Evolutionary conservation across 2,113 vertebrate genomes (phyloP), one percentile per base, ranked within the genome.

Genomic region (Cricetomys ansorgei): DNA sequence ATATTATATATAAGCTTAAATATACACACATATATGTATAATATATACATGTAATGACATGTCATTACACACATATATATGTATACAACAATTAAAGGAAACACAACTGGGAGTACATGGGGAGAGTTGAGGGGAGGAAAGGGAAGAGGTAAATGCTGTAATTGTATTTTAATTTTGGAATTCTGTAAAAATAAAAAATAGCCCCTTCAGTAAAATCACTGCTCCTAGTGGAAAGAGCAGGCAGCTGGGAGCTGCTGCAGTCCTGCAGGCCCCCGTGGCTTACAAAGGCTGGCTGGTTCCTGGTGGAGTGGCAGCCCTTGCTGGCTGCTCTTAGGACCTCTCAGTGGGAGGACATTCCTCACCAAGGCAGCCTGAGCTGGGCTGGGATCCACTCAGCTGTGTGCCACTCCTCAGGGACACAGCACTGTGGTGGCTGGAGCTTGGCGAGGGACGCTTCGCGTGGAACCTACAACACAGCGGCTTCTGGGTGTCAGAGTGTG

Each of bases 301-400:
- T 15, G 1, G 0, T 0, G 45, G 48, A 48, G 72, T 75, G 67
- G 43, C 34, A 72, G 77, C 13, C 7, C 55, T n/a, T 86, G 2
- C 73, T 59, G 94, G 95, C 43, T 13, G 73, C 94, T 89, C 59
- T 70, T 40, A 62, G 0, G 91, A 96, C 57, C 55, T 69, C 94
- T 59, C 96, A 85, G 95, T 45, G 59, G 91, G 96, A 89, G 89
- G 10, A 21, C 95, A 95, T 97, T 96, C 96, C 91, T 98, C 86
- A 70, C 1, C 0, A 4, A 81, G 84, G 48, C 91, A 95, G 53
- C 89, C 76, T 29, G 84, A 85, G 17, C 89, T 91, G 89, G 91
- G 87, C 86, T 86, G 59, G 29, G 67, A 83, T 94, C 89, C 93
- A 88, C 86, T 53, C 91, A 89, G 70, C 91, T 79, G 57, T 88